phyloP scores from a whole-genome alignment of 2,113 vertebrate species.

The Campylomormyrus tamandua region DNA sequence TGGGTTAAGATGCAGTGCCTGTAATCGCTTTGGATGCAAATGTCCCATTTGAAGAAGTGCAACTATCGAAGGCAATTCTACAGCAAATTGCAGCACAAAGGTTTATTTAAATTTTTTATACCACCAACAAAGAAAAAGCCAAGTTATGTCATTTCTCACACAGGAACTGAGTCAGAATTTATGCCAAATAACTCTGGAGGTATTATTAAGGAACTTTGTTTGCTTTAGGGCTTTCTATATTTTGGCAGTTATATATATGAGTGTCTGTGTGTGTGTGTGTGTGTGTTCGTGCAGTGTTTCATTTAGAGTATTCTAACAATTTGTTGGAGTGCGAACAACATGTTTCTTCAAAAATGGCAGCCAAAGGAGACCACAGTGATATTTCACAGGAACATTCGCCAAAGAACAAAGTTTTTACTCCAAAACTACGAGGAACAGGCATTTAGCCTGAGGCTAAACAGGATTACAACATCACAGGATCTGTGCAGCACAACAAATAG shows the following conservation, averaged over 20 bases:
- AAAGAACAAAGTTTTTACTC: constrained; percentile 1
- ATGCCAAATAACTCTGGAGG: not conserved
- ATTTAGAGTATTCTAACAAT: not conserved
- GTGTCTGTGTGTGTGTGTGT: not conserved
- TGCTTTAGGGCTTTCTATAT: not conserved
- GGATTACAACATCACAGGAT: constrained; percentile 1
- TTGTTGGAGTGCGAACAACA: not conserved
- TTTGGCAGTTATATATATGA: not conserved
- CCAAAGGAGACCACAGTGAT: not conserved
- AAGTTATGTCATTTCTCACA: not conserved
- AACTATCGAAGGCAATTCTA: not conserved
- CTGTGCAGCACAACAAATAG: not conserved
- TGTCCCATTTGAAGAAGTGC: not conserved
- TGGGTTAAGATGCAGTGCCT: not conserved
- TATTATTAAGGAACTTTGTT: not conserved
- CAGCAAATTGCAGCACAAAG: not conserved
- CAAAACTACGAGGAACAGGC: not conserved
- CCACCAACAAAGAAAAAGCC: not conserved
- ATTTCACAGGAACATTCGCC: constrained; percentile 3
- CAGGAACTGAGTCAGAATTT: not conserved
- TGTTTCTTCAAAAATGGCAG: not conserved
- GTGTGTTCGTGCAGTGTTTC: not conserved
- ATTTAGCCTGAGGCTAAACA: not conserved
- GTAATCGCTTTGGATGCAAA: not conserved
- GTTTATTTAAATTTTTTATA: not conserved